Conservation (phyloP, 2,113 vertebrate species). For the Pardalotus punctatus region DNA sequence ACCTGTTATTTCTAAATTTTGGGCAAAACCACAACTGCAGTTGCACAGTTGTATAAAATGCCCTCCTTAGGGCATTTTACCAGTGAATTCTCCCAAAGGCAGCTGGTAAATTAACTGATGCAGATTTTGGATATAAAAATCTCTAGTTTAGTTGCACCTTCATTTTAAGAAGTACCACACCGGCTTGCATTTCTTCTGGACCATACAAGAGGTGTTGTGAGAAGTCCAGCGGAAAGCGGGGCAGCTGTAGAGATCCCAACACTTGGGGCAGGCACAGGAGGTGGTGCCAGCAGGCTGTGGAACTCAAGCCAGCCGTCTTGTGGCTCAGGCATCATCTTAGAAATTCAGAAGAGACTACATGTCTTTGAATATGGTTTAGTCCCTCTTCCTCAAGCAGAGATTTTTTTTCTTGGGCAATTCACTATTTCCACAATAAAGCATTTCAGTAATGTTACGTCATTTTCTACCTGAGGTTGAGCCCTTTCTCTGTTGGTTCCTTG, state of each 20-base stretch:
- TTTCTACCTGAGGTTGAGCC: not conserved
- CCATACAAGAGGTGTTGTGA: accelerated
- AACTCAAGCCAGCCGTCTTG: not conserved
- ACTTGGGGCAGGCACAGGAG: accelerated
- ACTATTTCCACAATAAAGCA: not conserved
- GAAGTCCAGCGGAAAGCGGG: not conserved
- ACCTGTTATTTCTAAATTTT: not conserved
- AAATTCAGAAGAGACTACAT: not conserved
- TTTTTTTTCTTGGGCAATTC: not conserved
- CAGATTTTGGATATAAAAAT: not conserved
- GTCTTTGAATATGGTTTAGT: not conserved
- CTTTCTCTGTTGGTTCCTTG: not conserved
- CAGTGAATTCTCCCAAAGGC: not conserved
- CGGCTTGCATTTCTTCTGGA: not conserved
- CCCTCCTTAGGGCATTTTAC: not conserved
- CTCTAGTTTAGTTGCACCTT: not conserved
- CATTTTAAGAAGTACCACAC: not conserved
- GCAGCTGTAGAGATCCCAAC: not conserved
- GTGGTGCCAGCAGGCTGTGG: not conserved
- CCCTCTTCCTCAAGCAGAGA: not conserved
- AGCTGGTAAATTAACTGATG: not conserved
- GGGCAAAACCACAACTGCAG: not conserved
- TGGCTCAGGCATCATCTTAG: not conserved
- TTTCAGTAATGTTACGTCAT: not conserved
- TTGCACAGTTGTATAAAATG: not conserved